Evolutionary conservation across 2,888 invertebrate genomes (phyloP), one percentile per base, ranked within the genome.

Genomic region (Caprella mutica): DNA sequence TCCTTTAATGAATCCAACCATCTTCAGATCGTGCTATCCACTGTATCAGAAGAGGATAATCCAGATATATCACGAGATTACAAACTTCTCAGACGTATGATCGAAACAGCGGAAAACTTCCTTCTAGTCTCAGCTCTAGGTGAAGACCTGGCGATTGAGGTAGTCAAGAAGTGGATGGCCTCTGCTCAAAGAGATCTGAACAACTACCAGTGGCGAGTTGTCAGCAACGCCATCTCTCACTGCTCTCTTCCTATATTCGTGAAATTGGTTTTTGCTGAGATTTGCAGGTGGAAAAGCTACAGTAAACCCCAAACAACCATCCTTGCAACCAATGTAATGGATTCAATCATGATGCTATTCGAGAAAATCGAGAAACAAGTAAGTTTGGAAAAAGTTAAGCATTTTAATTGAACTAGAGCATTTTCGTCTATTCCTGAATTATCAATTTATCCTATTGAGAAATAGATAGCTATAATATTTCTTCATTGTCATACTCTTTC

Each of bases 231-330:
- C 0, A 88, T 96, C 33, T 83, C 83, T 14, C 85, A 87, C 69
- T 96, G 96, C 70, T 94, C 94, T 1, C 74, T 96, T 53, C 96
- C 97, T 0, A 90, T 98, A 63, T 97, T 94, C 71, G 92, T 97
- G 0, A 97, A 97, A 74, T 76, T 98, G 42, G 93, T 97, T 0
- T 94, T 92, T 73, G 97, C 96, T 14, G 96, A 97, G 76, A 91
- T 97, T 26, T 92, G 91, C 71, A 79, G 93, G 65, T 97, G 97
- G 97, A 80, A 92, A 55, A 94, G 94, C 67, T 97, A 96, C 72
- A 93, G 93, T 0, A 86, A 89, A 68, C 87, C 91, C 0, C 86
- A 87, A 66, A 91, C 93, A 68, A 94, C 93, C 0, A 85, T 90
- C 69, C 76, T 98, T 26, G 92, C 93, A 0, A 88, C 86, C 19